Base-by-base conservation (phyloP, 1,140 invertebrate species). In the Pinna nobilis region DNA sequence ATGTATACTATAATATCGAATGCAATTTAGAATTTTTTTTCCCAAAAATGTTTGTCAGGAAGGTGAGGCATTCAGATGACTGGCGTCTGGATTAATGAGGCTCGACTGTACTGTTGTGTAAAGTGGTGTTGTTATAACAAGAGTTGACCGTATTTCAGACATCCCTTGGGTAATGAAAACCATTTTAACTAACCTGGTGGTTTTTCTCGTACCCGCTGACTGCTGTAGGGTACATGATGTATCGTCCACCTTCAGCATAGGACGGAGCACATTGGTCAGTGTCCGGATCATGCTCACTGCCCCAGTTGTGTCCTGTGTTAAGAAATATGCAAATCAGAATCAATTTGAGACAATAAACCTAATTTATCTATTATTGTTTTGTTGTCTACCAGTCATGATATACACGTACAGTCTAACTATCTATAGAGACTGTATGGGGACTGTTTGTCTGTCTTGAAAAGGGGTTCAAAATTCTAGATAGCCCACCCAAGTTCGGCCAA, bases 201-300 rank as follows among this genome's bases (percentile, higher is more conserved):
- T 99, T 99, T 55, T 96, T 93, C 87, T 99, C 96, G 87, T 98
- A 98, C 13, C 97, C 97, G 86, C 95, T 96, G 63, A 98, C 96
- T 78, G 96, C 97, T 87, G 98, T 98, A 0, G 97, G 97, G 88
- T 98, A 98, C 97, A 98, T 99, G 53, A 99, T 92, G 89, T 95
- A 98, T 64, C 96, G 97, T 37, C 97, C 97, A 30, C 96, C 96
- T 88, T 96, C 44, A n/a, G 94, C 85, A 94, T 82, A 94, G 87
- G 94, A 94, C 15, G 97, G 97, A 84, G 95, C 96, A 87, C 97
- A 98, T 90, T 97, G 95, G 60, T 94, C 93, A 72, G 96, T 95
- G 89, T 98, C 96, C 5, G 96, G 96, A 91, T 97, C 97, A 89
- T 98, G 97, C 88, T 98, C 97, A 7, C 96, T 97, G 28, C 97